Evolutionary conservation across 1,140 invertebrate genomes (phyloP).

Genomic region (Archivesica marissinica): DNA sequence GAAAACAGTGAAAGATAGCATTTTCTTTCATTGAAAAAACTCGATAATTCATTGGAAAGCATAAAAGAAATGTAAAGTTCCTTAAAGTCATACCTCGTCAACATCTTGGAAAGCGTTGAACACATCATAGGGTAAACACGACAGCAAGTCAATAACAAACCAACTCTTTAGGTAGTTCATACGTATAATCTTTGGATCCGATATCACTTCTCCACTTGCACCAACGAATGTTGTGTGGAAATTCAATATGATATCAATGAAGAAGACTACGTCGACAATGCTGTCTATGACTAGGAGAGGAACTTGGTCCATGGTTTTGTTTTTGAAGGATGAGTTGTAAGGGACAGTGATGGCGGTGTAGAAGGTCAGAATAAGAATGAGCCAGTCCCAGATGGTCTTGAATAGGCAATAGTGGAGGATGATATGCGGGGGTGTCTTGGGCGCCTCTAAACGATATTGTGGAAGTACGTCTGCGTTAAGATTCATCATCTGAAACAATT

Average conservation of each 20-base stretch:
- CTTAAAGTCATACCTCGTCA: conserved; percentile 93
- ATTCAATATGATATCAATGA: conserved; percentile 99
- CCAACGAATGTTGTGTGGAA: conserved; percentile 99
- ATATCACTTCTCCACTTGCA: conserved; percentile 93
- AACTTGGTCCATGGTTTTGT: conserved; percentile 99
- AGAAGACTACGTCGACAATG: conserved; percentile 99
- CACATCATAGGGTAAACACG: conserved; percentile 99
- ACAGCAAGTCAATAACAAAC: conserved; percentile 99
- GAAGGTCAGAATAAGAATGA: conserved; percentile 99
- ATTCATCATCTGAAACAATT: conserved; percentile 94
- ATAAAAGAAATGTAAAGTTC: too few relatives aligned
- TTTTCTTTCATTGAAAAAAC: too few relatives aligned
- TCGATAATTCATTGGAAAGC: too few relatives aligned
- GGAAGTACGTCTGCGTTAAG: conserved; percentile 98
- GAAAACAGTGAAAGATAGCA: too few relatives aligned
- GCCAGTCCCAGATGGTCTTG: conserved; percentile 99
- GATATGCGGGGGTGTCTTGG: conserved; percentile 99
- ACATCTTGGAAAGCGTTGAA: conserved; percentile 99
- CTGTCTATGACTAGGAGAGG: conserved; percentile 93
- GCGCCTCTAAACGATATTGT: conserved; percentile 99
- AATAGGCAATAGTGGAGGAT: conserved; percentile 99
- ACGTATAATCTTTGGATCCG: conserved; percentile 81
- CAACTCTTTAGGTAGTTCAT: conserved; percentile 99
- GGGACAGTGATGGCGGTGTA: conserved; percentile 99
- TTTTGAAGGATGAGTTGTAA: conserved; percentile 99